Evolutionary conservation across 2,113 vertebrate genomes (phyloP).

Genomic region (Microtus richardsoni): DNA sequence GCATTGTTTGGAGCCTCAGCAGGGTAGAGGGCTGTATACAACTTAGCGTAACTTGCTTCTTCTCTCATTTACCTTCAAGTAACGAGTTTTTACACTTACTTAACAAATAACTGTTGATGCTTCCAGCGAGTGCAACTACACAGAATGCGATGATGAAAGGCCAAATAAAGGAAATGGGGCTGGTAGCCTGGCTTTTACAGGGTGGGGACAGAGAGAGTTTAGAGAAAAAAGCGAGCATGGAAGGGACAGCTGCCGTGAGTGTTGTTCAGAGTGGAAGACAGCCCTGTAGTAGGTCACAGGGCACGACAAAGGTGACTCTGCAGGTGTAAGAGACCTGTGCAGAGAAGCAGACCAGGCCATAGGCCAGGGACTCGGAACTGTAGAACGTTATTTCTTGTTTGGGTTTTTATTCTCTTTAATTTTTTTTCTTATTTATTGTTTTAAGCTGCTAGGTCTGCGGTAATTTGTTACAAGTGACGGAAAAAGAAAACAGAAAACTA

Average conservation of each 20-base stretch:
- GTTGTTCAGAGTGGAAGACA: background rate
- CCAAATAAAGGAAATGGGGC: background rate
- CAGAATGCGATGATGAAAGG: background rate
- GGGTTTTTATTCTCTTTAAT: background rate
- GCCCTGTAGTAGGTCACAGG: no score
- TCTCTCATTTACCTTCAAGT: conserved; percentile 34
- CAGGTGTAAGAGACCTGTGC: background rate
- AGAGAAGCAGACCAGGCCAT: background rate
- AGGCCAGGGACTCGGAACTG: background rate
- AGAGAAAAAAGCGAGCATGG: background rate
- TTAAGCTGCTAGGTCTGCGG: background rate
- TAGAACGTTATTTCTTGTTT: background rate
- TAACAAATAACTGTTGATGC: conserved; percentile 8
- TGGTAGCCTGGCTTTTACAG: background rate
- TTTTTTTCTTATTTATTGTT: background rate
- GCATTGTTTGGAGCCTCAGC: conserved; percentile 3
- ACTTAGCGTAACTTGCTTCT: conserved; percentile 13
- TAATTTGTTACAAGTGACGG: conserved; percentile 3
- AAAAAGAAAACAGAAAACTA: background rate
- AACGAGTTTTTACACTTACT: conserved; percentile 27
- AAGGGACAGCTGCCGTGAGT: background rate
- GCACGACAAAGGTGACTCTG: background rate
- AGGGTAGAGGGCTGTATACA: background rate
- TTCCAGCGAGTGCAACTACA: background rate
- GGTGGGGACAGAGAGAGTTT: background rate